Percentiles rank a stretch among this genome's conserved stretches.
Conservation (phyloP, 2,888 invertebrate species). For the Siphlonurus alternatus region DNA sequence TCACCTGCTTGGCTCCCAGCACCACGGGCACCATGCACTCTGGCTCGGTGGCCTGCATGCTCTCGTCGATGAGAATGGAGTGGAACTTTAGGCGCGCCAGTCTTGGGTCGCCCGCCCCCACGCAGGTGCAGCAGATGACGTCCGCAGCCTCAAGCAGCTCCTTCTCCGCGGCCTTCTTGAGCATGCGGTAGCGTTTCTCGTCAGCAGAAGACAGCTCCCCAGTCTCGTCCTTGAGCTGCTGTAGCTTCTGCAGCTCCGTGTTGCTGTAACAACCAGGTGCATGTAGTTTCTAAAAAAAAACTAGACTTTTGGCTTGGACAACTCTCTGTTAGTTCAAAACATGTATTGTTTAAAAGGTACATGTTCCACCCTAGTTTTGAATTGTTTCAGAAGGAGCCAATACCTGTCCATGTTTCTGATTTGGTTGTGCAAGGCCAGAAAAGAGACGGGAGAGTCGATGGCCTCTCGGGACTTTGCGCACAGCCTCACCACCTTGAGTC, state of each 20-base stretch:
- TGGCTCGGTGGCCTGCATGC: conserved; percentile 93
- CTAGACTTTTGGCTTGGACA: too few relatives aligned
- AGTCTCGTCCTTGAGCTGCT: conserved; percentile 93
- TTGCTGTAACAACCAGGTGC: conserved; percentile 28
- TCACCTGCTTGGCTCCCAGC: conserved; percentile 77
- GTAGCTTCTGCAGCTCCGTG: conserved; percentile 84
- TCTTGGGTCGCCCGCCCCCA: conserved; percentile 93
- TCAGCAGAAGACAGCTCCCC: conserved; percentile 93
- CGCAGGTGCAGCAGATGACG: conserved; percentile 98
- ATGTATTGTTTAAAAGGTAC: too few relatives aligned
- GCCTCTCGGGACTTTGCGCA: conserved; percentile 98
- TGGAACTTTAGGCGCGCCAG: conserved; percentile 87
- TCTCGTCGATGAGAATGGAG: conserved; percentile 92
- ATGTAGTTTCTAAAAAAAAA: background rate
- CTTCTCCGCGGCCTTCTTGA: conserved; percentile 82
- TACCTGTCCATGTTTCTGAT: conserved; percentile 81
- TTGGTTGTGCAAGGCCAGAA: conserved; percentile 92
- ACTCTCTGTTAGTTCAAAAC: too few relatives aligned
- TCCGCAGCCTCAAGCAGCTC: conserved; percentile 89
- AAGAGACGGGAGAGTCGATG: conserved; percentile 93
- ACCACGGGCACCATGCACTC: conserved; percentile 99
- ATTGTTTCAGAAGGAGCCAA: too few relatives aligned
- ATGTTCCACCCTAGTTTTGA: too few relatives aligned
- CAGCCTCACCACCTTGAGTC: conserved; percentile 79
- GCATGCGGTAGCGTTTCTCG: conserved; percentile 78